These are phyloP conservation scores for Popillia japonica DNA, from an alignment of 1,140 invertebrate species.

Conservation along the genomic window DNA sequence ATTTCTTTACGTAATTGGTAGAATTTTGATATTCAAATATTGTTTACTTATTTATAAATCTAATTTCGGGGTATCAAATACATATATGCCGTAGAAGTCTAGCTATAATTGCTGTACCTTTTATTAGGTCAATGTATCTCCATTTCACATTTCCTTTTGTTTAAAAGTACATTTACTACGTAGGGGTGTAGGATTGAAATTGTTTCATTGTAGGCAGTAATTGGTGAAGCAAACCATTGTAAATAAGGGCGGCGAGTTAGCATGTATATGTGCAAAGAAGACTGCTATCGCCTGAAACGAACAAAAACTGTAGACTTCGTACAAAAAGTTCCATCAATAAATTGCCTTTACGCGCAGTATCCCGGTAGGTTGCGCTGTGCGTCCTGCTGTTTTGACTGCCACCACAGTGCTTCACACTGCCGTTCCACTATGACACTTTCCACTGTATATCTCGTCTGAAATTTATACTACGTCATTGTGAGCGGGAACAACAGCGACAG, in stretches of 20 bases:
- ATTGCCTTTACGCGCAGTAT: constrained; percentile 1
- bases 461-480: constrained; percentile 33
- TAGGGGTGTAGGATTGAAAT: not conserved
- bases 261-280: not conserved
- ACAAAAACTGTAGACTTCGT: constrained; percentile 11
- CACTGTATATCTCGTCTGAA: constrained; percentile 23
- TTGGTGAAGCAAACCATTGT: not conserved
- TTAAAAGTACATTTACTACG: not conserved
- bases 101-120: too few species aligned
- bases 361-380: not conserved
- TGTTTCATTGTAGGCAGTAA: constrained; percentile 13
- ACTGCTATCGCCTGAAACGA: not conserved
- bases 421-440: constrained; percentile 9
- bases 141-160: too few species aligned
- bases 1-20: too few species aligned
- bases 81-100: too few species aligned
- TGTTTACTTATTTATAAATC: too few species aligned
- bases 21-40: too few species aligned
- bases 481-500: constrained; percentile 5
- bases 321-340: constrained; percentile 28
- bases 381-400: constrained; percentile 1
- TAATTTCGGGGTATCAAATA: too few species aligned
- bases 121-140: too few species aligned
- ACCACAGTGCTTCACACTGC: not conserved
- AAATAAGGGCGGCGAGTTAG: not conserved